Percentiles rank a stretch among this genome's conserved stretches.
Evolutionary conservation across 2,797 vertebrate genomes (phyloP).

Genomic region (Allobates femoralis): DNA sequence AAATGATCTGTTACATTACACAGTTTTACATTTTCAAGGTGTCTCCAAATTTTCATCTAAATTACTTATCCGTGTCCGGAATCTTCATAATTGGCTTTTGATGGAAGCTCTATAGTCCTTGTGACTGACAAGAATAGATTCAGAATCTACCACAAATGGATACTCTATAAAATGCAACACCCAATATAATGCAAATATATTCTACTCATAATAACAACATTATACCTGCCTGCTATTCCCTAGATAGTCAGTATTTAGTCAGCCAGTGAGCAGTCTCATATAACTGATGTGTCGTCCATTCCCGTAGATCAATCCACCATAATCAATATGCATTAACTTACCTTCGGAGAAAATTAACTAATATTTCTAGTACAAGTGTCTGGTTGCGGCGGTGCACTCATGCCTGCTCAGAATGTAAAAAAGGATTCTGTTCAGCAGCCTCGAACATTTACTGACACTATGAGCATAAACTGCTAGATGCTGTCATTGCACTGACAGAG

Average conservation of each 20-base stretch:
- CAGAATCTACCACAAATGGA: not conserved
- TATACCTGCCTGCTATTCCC: not conserved
- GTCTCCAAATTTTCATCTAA: conserved; percentile 33
- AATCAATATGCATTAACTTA: conserved; percentile 23
- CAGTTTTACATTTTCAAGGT: conserved; percentile 42
- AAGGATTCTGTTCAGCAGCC: not conserved
- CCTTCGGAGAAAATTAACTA: not conserved
- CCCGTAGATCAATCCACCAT: not conserved
- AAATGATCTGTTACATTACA: not conserved
- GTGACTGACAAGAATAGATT: not conserved
- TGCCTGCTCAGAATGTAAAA: not conserved
- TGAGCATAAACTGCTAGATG: not conserved
- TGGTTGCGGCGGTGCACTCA: not conserved
- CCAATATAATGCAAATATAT: conserved; percentile 26
- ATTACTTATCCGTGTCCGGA: conserved; percentile 22
- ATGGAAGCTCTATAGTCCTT: conserved; percentile 25
- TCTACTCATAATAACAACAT: not conserved
- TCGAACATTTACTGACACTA: not conserved
- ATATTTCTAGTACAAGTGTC: not conserved
- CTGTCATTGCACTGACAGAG: not conserved
- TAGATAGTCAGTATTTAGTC: not conserved
- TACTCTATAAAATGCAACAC: not conserved
- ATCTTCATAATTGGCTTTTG: conserved; percentile 36
- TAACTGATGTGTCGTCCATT: not conserved
- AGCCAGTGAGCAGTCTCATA: not conserved